Conservation (phyloP, 2,113 vertebrate genomes). For the Melanerpes formicivorus region DNA sequence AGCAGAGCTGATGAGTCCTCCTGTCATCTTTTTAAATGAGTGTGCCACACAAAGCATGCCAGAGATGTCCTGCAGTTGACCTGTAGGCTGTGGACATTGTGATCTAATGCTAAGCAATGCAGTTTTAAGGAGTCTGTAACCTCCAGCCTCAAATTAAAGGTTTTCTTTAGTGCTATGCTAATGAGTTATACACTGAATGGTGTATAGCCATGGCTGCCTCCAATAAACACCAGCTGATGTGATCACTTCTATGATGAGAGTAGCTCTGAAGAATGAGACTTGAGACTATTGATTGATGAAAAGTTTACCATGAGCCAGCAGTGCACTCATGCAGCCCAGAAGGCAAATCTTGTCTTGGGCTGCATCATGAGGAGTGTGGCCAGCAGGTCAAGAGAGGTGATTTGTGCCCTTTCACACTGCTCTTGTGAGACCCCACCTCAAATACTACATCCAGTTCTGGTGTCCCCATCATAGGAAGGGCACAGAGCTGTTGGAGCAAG, state of each 20-base stretch:
- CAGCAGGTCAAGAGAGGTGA: no score
- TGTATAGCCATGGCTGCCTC: neutral
- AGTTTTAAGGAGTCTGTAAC: neutral
- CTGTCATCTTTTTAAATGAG: neutral
- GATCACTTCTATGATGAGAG: neutral
- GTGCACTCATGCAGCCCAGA: no score
- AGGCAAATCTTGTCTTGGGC: no score
- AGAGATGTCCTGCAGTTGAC: neutral
- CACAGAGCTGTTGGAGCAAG: no score
- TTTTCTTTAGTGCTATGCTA: neutral
- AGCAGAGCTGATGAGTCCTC: neutral
- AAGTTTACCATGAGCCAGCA: no score
- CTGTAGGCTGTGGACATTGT: neutral
- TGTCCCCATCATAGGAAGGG: no score
- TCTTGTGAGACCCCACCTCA: no score
- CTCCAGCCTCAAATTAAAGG: neutral
- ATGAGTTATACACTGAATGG: neutral
- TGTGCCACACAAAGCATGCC: fast-evolving
- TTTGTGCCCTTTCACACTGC: no score
- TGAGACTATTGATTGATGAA: no score
- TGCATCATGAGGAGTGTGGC: no score
- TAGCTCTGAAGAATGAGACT: no score
- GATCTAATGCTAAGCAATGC: neutral
- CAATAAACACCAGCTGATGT: neutral
- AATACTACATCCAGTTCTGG: no score